These are phyloP conservation scores for Chymomyza fuscimana DNA, from an alignment of 2,888 invertebrate species.

Conservation along the genomic window DNA sequence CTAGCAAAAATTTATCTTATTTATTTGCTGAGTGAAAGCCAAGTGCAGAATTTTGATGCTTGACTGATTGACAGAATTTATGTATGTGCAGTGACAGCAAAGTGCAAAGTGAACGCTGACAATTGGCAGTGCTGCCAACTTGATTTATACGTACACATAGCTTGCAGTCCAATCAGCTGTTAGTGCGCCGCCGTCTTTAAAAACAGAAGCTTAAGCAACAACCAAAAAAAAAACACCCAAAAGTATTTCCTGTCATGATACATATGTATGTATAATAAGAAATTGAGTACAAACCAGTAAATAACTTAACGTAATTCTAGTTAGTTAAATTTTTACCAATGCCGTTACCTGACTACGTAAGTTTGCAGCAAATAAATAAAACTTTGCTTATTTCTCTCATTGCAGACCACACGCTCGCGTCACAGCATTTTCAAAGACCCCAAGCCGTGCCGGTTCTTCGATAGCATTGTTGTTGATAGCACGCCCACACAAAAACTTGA, in stretches of 20 bases:
- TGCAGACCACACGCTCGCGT: conserved; percentile 46
- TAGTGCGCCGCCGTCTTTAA: too few relatives aligned
- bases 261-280: too few relatives aligned
- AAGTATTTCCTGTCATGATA: too few relatives aligned
- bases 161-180: too few relatives aligned
- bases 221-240: too few relatives aligned
- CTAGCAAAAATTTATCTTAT: conserved; percentile 70
- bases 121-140: conserved; percentile 6
- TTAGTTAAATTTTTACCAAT: neutral
- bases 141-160: too few relatives aligned
- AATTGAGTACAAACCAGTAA: too few relatives aligned
- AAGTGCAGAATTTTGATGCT: conserved; percentile 73
- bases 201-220: too few relatives aligned
- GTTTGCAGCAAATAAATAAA: neutral
- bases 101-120: neutral
- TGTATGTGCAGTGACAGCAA: neutral
- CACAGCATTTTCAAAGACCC: conserved; percentile 52
- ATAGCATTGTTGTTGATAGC: neutral
- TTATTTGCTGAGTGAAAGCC: conserved; percentile 64
- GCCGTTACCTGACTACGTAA: neutral
- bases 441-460: conserved; percentile 33
- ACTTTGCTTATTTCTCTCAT: conserved; percentile 19
- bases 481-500: conserved; percentile 73
- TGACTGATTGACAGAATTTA: conserved; percentile 66
- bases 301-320: neutral